phyloP scores from a whole-genome alignment of 2,888 invertebrate species.

The Limnephilus rhombicus region DNA sequence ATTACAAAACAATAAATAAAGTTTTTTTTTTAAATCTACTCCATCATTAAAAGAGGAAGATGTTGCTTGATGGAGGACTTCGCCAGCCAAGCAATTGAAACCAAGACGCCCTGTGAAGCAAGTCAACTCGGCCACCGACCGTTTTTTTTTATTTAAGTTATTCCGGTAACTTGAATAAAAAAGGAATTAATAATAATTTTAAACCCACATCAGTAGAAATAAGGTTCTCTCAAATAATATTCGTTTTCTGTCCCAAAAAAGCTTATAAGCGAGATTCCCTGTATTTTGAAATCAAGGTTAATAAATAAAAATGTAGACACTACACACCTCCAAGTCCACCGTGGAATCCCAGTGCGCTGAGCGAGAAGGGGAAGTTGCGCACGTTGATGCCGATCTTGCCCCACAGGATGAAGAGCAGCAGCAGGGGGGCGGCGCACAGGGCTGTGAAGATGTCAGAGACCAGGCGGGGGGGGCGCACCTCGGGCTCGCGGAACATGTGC shows the following conservation, averaged over 20 bases:
- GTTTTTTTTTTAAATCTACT: too few relatives aligned
- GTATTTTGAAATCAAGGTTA: background rate
- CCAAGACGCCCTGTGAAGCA: too few relatives aligned
- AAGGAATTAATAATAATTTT: background rate
- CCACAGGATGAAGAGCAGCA: slow-evolving; percentile 92
- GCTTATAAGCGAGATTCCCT: background rate
- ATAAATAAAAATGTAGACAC: slow-evolving; percentile 8
- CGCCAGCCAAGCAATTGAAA: too few relatives aligned
- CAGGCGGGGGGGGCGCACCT: slow-evolving; percentile 91
- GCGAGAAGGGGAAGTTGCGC: slow-evolving; percentile 86
- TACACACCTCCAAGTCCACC: slow-evolving; percentile 86
- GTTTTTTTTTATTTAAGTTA: too few relatives aligned
- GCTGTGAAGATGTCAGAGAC: slow-evolving; percentile 95
- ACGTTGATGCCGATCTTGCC: slow-evolving; percentile 91
- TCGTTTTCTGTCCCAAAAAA: background rate
- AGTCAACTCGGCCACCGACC: too few relatives aligned
- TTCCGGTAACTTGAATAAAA: background rate
- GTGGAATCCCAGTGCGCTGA: slow-evolving; percentile 94
- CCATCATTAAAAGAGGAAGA: too few relatives aligned
- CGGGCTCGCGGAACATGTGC: slow-evolving; percentile 94
- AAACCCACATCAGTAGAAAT: background rate
- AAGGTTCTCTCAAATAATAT: background rate
- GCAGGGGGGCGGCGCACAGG: slow-evolving; percentile 88
- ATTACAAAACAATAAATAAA: too few relatives aligned
- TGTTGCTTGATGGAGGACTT: too few relatives aligned